Evolutionary conservation across 2,888 invertebrate species (phyloP), one percentile per base, ranked within the genome.

Genomic region (Parnassius smintheus): DNA sequence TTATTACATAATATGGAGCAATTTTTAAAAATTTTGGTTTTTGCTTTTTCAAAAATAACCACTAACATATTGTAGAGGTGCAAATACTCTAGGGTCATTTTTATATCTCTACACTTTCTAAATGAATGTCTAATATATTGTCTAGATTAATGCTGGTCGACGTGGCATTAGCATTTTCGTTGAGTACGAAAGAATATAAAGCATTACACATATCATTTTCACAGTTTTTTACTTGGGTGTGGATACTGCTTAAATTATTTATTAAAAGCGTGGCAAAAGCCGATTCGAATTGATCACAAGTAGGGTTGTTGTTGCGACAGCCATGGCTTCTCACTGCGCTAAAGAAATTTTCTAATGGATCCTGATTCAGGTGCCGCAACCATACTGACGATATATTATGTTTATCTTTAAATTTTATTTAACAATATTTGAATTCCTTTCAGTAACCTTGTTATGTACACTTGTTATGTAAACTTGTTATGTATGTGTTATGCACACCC

Each of bases 331-430:
- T 56, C 11, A 72, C 62, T 2, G 65, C 64, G 4, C 68, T 70
- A 61, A 72, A 72, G 55, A 72, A 71, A 50, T 68, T 72, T 63
- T 72, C 70, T 1, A 72, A n/a, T 1, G 72, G 68, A 45, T 72
- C 72, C 56, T 72, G 70, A 46, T 73, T 72, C 1, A 72, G 54
- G 46, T 46, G 46, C 18, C 72, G 62, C 66, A 68, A 56, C 70
- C 71, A 70, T 9, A 71, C 58, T 4, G 70, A 70, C 0, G 60
- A 54, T 10, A 46, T 46, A 11, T 50, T 18, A 41, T 54, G 11
- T 22, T 41, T 35, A 9, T 7, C 12, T 18, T 10, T 46, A 3
- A 58, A 18, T 63, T 57, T 46, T 18, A n/a, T 46, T 46, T 46
- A 18, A 46, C 12, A 11, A 46, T 2, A 46, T 11, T 12, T 25